Evolutionary conservation across 1,140 invertebrate genomes (phyloP).

Genomic region (Phenacoccus solenopsis): DNA sequence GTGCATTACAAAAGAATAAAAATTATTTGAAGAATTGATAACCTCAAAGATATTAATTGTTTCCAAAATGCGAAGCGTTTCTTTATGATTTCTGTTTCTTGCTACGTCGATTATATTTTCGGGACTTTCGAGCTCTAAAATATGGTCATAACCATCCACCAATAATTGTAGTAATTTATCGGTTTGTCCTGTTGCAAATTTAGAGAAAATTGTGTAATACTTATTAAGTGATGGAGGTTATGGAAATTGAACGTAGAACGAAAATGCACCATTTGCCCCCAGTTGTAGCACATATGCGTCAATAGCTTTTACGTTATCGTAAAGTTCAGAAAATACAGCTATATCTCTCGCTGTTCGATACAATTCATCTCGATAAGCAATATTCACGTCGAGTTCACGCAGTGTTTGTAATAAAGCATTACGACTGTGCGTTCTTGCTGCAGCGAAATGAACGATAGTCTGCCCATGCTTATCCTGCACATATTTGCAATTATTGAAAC

Average conservation of each 20-base stretch:
- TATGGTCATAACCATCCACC: slow-evolving; percentile 74
- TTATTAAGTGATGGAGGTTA: too few relatives aligned
- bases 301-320: slow-evolving; percentile 67
- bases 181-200: slow-evolving; percentile 47
- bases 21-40: neutral
- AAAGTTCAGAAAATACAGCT: slow-evolving; percentile 58
- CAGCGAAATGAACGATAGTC: slow-evolving; percentile 77
- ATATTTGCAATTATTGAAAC: slow-evolving; percentile 20
- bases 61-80: slow-evolving; percentile 49
- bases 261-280: slow-evolving; percentile 51
- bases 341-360: slow-evolving; percentile 78
- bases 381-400: slow-evolving; percentile 59
- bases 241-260: too few relatives aligned
- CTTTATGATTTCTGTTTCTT: slow-evolving; percentile 45
- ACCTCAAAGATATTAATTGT: slow-evolving; percentile 60
- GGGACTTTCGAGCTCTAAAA: slow-evolving; percentile 62
- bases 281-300: slow-evolving; percentile 64
- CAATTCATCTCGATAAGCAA: slow-evolving; percentile 63
- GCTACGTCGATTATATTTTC: slow-evolving; percentile 53
- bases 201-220: too few relatives aligned
- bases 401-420: slow-evolving; percentile 63
- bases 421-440: slow-evolving; percentile 56
- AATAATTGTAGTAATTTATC: slow-evolving; percentile 62
- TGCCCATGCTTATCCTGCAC: slow-evolving; percentile 71
- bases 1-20: too few relatives aligned